Base-by-base conservation (phyloP, 2,888 invertebrate species). In the Entomobrya proxima region DNA sequence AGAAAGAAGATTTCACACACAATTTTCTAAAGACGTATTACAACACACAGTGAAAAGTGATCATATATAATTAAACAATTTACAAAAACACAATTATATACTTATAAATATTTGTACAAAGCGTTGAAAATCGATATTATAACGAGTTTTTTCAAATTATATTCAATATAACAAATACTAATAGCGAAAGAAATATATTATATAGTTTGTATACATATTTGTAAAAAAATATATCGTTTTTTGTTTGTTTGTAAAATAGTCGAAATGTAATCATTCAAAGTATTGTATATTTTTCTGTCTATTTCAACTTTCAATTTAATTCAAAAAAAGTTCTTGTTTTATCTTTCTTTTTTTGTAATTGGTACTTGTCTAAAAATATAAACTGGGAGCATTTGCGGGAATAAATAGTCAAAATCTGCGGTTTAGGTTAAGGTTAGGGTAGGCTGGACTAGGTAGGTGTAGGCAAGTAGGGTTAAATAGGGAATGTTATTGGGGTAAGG, bases 391-490 rank as follows among this genome's bases (percentile, higher is more conserved):
- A 76, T 50, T n/a, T 58, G 81, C 72, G 72, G 81, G 72, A 30
- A 9, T 58, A 35, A 64, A 64, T 37, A 81, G 81, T 81, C 81
- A 81, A 81, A 81, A 58, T 80, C 58, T 81, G 81, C 81, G 81
- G 84, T 84, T 84, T 69, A 77, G 84, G 76, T 72, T 83, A 83
- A 67, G 76, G 1, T 58, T 77, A 77, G 77, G 77, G 52, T 76
- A 82, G 27, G 74, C 3, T 24, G 9, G 9, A 13, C 11, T 44
- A 32, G 44, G 35, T 35, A 58, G n/a, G 69, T 55, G 64, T 27
- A 44, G 52, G 47, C 44, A 11, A 27, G 40, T 40, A 40, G 44
- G 44, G 44, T 15, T n/a, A 40, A 30, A 15, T 21, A 21, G 72
- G 67, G 55, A 30, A 47, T 18, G 21, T 80, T 18, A 5, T 35